Evolutionary conservation across 37 sponge, comb jelly and placozoan genomes (phyloP), one percentile per base, ranked within the genome.

Genomic region (Oopsacas minuta): DNA sequence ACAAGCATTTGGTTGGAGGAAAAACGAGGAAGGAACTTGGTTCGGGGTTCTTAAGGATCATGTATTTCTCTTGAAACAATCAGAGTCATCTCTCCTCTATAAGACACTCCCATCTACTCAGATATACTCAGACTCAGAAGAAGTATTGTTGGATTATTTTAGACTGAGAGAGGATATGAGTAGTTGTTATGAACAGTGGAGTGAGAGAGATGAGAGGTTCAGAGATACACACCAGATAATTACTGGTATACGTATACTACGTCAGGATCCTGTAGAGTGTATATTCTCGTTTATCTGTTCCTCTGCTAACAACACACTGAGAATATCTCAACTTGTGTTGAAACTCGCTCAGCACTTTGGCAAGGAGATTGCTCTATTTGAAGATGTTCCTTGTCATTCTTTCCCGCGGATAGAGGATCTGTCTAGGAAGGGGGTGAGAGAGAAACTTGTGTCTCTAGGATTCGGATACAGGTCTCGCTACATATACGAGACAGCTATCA

Each of bases 401-500:
- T 94, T 97, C 52, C 98, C 98, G 22, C 23, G 86, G 34, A 28
- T 90, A 0, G 83, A 37, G 15, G 39, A 37, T 0, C 51, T 97
- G 20, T 52, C 87, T 0, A 1, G 75, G 36, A 84, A 81, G 28
- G 84, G 53, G 7, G 85, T 88, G 25, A 93, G 94, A 83, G 84
- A 81, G 36, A 52, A 81, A 15, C 61, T 97, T 81, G 49, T 89
- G 0, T 69, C 84, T 0, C 84, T 93, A 30, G 98, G 95, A 37
- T 97, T 97, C 85, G 98, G 98, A 22, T 97, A 97, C 87, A 81
- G 98, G 17, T 90, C 98, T 1, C 88, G 85, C 61, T 97, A 90
- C 86, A 84, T 94, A 0, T 52, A 85, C 23, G 82, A 86, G 52
- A 84, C 93, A 28, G 92, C 90, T 0, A 38, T 38, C 32, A 34